phyloP scores from a whole-genome alignment of 2,888 invertebrate species.

The Lasioglossum calceatum region DNA sequence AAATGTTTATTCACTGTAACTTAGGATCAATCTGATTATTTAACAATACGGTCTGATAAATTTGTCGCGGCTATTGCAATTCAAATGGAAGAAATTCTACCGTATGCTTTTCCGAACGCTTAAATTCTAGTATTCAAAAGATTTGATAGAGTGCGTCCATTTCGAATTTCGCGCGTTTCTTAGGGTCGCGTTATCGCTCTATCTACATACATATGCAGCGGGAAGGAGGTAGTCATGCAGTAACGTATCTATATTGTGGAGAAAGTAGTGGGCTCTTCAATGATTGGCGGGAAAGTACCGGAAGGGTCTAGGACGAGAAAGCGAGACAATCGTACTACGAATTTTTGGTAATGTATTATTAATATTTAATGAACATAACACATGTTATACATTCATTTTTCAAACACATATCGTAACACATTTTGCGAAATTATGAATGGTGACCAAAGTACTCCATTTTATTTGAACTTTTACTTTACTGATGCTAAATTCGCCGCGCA shows the following conservation, averaged over 20 bases:
- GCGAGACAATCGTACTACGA: not conserved
- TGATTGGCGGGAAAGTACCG: not conserved
- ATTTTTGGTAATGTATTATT: not conserved
- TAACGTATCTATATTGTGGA: not conserved
- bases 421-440: too few relatives aligned
- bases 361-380: not conserved
- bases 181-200: constrained; percentile 4
- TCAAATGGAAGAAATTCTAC: not conserved
- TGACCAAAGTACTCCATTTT: too few relatives aligned
- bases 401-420: too few relatives aligned
- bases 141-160: constrained; percentile 4
- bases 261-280: not conserved
- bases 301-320: not conserved
- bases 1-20: not conserved
- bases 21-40: not conserved
- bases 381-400: too few relatives aligned
- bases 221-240: not conserved
- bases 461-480: too few relatives aligned
- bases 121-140: not conserved
- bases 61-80: not conserved
- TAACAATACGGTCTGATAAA: not conserved
- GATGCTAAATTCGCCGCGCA: too few relatives aligned
- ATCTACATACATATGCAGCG: not conserved
- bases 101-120: constrained; percentile 32
- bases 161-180: not conserved